phyloP scores from a whole-genome alignment of 2,113 vertebrate species.

The Tragelaphus buxtoni region DNA sequence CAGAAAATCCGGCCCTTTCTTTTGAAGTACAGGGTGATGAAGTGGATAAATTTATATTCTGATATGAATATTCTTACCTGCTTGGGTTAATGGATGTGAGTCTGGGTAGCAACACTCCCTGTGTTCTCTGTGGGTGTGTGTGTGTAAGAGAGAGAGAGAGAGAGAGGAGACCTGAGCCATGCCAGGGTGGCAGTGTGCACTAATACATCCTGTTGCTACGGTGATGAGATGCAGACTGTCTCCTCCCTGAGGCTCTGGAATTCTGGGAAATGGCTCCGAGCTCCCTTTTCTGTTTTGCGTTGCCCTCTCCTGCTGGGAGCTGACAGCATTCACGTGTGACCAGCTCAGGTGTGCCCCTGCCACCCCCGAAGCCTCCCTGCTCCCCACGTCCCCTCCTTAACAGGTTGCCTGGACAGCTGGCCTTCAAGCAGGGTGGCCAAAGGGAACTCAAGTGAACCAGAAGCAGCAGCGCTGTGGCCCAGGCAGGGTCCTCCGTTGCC shows the following conservation, averaged over 20 bases:
- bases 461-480: rapidly evolving
- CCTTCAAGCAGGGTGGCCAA: rapidly evolving
- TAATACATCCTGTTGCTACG: rapidly evolving
- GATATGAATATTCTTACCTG: not conserved
- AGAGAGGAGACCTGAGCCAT: not conserved
- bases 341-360: rapidly evolving
- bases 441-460: not conserved
- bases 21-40: not conserved
- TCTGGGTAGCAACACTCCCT: not conserved
- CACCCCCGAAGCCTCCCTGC: rapidly evolving
- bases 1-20: not conserved
- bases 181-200: not conserved
- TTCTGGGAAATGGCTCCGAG: not conserved
- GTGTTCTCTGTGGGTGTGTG: rapidly evolving
- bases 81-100: not conserved
- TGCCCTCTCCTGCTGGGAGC: not conserved
- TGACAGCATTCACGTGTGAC: not conserved
- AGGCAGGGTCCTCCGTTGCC: rapidly evolving
- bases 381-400: rapidly evolving
- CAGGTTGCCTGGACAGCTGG: rapidly evolving
- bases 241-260: not conserved
- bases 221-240: not conserved
- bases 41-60: not conserved
- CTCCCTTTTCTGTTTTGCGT: not conserved
- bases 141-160: no score